Evolutionary conservation across 2,113 vertebrate species (phyloP), one percentile per base, ranked within the genome.

Genomic region (Coracopsis vasa): DNA sequence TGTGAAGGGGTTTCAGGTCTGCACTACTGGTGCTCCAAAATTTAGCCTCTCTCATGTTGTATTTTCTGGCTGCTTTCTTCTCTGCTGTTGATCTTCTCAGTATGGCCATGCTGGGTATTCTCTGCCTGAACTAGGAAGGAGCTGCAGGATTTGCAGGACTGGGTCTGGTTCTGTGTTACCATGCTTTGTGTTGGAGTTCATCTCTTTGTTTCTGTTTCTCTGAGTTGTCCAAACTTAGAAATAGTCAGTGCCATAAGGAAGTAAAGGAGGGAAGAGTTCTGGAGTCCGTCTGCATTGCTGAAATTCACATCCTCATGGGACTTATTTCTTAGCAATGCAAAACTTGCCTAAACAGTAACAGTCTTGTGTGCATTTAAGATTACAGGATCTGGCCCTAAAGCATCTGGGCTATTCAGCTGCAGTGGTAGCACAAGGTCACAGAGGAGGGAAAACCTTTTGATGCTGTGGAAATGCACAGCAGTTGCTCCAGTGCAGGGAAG

Each of bases 401-500:
- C 11, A 11, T 14, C 19, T 28, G 7, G 10, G 31, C 1, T n/a
- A 5, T 67, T 87, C n/a, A 54, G 3, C 72, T 51, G 54, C 28
- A 61, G n/a, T 11, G 20, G 16, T 28, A 45, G 44, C 44, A 53
- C 25, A 33, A 10, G 23, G 69, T 29, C 0, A 0, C 4, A n/a
- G n/a, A 77, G 37, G 10, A 60, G 35, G 27, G 35, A 10, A 44
- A 69, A 37, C 19, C 15, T n/a, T 37, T 27, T 16, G 50, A 17
- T 0, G 1, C 11, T 29, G 6, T 79, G 39, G 51, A 45, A 71
- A 24, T 66, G 29, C 10, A 6, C 6, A 67, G 29, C 37, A 73
- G 56, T 37, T 69, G 35, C 62, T 90, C 16, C 42, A 50, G 53
- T 0, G 0, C 3, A 61, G 45, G 7, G 9, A 1, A 50, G 3